A percentile compares a stretch with the other conserved stretches of the same genome.
Evolutionary conservation across 2,888 invertebrate species (phyloP).

Genomic region (Mythimna lalbum): DNA sequence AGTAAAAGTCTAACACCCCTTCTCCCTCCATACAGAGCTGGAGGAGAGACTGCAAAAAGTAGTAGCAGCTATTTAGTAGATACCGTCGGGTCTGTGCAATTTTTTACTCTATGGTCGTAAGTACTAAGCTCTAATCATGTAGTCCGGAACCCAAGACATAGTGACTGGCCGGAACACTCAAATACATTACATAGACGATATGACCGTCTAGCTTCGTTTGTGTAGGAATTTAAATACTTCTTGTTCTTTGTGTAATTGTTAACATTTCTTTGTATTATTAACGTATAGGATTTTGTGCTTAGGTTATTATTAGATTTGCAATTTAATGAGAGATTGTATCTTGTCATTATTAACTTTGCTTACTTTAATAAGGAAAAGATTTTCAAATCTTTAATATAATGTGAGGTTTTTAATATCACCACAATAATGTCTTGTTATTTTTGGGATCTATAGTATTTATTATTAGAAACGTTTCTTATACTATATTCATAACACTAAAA

Average conservation of each 20-base stretch:
- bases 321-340: background rate
- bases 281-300: background rate
- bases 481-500: no score
- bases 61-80: no score
- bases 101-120: constrained; percentile 28
- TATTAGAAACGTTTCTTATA: no score
- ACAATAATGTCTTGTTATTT: no score
- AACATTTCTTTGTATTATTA: constrained; percentile 3
- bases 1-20: no score
- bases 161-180: constrained; percentile 70
- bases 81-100: background rate
- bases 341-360: no score
- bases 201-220: constrained; percentile 48
- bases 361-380: no score
- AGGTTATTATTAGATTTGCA: background rate
- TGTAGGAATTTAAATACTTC: constrained; percentile 42
- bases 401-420: no score
- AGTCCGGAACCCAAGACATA: constrained; percentile 64
- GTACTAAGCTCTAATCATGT: constrained; percentile 64
- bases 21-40: no score
- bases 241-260: constrained; percentile 22
- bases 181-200: constrained; percentile 70
- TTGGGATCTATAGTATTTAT: no score
- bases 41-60: no score
- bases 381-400: no score